These are phyloP conservation scores for Dendroctonus ponderosae DNA, from an alignment of 1,140 invertebrate genomes.

Conservation along the genomic window DNA sequence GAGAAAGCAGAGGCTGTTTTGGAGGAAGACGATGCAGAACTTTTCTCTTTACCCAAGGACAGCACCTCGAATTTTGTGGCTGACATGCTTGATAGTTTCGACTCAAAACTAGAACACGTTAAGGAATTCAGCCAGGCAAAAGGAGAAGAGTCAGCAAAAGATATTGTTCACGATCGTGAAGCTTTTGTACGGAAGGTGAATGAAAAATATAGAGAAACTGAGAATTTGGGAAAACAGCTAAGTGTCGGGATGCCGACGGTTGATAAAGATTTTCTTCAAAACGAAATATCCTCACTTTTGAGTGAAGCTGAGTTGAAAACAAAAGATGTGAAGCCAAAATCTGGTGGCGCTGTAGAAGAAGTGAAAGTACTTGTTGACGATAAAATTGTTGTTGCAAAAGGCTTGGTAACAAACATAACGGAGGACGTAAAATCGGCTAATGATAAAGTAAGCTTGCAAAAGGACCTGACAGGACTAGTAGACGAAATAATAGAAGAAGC, in stretches of 20 bases:
- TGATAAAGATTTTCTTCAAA: background rate
- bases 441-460: no score
- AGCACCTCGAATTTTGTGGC: slow-evolving; percentile 26
- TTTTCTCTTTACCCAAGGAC: slow-evolving; percentile 10
- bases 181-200: slow-evolving; percentile 31
- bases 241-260: background rate
- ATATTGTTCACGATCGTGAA: slow-evolving; percentile 14
- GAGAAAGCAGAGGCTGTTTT: background rate
- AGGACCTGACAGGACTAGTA: no score
- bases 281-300: background rate
- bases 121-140: slow-evolving; percentile 18
- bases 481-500: no score
- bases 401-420: background rate
- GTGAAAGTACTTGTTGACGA: slow-evolving; percentile 6
- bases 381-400: background rate
- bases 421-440: background rate
- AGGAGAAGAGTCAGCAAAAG: slow-evolving; percentile 2
- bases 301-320: no score
- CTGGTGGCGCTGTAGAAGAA: background rate
- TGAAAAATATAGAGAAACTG: slow-evolving; percentile 34
- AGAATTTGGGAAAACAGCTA: slow-evolving; percentile 28
- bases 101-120: slow-evolving; percentile 31
- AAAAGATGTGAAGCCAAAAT: background rate
- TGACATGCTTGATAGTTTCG: slow-evolving; percentile 34
- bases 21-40: background rate